Percentiles rank a stretch among this genome's conserved stretches.
Conservation (phyloP, 2,888 invertebrate genomes). For the Caradrina kadenii region DNA sequence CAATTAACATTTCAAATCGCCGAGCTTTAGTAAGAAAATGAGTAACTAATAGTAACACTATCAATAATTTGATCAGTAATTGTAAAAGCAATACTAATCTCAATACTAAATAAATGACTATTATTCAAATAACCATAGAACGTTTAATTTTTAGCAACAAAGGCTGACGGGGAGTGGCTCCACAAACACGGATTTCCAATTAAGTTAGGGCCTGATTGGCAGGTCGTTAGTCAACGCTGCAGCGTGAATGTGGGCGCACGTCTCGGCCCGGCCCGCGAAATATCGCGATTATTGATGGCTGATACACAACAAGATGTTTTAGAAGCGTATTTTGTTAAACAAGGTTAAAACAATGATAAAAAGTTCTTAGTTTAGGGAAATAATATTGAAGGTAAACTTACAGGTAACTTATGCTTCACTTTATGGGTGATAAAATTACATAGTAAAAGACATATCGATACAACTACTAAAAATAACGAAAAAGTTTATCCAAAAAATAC, state of each 20-base stretch:
- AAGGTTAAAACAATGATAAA: constrained; percentile 21
- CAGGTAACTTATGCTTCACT: too few relatives aligned
- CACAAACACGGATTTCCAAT: constrained; percentile 91
- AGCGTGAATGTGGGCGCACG: constrained; percentile 83
- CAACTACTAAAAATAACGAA: not conserved
- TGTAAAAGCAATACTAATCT: constrained; percentile 4
- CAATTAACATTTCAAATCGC: not conserved
- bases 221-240: constrained; percentile 89
- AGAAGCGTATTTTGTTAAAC: constrained; percentile 50
- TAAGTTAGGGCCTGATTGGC: constrained; percentile 90
- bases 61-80: not conserved
- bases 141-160: constrained; percentile 89
- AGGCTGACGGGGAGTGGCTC: constrained; percentile 84
- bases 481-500: not conserved
- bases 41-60: not conserved
- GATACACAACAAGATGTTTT: constrained; percentile 62
- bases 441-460: not conserved
- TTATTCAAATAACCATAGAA: constrained; percentile 62
- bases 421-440: not conserved
- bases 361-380: not conserved
- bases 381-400: not conserved
- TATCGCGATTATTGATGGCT: constrained; percentile 73
- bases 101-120: constrained; percentile 46
- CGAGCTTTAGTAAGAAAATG: not conserved
- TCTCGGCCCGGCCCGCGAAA: constrained; percentile 65